Conservation (phyloP, 2,888 invertebrate genomes). For the Dicyrtoma fusca region DNA sequence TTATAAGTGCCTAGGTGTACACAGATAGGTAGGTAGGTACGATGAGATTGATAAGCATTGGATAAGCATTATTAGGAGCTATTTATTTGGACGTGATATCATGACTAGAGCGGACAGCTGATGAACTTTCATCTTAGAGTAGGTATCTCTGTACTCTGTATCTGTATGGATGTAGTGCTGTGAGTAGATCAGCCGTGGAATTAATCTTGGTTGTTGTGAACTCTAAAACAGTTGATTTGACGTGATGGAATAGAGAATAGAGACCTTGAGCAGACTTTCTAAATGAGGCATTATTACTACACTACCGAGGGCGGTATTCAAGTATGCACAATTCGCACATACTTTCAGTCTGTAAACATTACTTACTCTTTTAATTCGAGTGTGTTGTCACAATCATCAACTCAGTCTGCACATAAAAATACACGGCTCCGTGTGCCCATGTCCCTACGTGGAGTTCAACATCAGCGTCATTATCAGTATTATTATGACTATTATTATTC, state of each 20-base stretch:
- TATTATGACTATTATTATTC: no score
- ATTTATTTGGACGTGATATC: slow-evolving; percentile 9
- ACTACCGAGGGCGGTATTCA: slow-evolving; percentile 27
- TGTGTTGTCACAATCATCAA: slow-evolving; percentile 17
- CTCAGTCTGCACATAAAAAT: no score
- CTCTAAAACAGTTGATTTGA: slow-evolving; percentile 25
- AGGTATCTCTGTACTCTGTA: not conserved
- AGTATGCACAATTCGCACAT: slow-evolving; percentile 9
- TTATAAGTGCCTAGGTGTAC: no score
- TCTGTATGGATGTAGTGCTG: not conserved
- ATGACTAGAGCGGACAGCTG: slow-evolving; percentile 20
- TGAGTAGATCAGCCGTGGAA: not conserved
- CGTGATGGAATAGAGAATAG: slow-evolving; percentile 14
- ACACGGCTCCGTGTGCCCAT: no score
- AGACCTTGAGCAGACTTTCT: slow-evolving; percentile 33
- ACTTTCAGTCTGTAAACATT: slow-evolving; percentile 9
- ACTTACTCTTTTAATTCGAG: slow-evolving; percentile 11
- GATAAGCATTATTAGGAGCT: not conserved
- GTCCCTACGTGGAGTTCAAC: no score
- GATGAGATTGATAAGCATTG: not conserved
- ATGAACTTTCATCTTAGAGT: slow-evolving; percentile 7
- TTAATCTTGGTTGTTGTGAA: slow-evolving; percentile 20
- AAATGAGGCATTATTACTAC: slow-evolving; percentile 34
- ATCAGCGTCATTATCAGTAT: no score
- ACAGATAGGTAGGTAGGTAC: no score